A percentile compares a stretch with the other conserved stretches of the same genome.
phyloP scores from a whole-genome alignment of 2,113 vertebrate species.

The Dinomys branickii region DNA sequence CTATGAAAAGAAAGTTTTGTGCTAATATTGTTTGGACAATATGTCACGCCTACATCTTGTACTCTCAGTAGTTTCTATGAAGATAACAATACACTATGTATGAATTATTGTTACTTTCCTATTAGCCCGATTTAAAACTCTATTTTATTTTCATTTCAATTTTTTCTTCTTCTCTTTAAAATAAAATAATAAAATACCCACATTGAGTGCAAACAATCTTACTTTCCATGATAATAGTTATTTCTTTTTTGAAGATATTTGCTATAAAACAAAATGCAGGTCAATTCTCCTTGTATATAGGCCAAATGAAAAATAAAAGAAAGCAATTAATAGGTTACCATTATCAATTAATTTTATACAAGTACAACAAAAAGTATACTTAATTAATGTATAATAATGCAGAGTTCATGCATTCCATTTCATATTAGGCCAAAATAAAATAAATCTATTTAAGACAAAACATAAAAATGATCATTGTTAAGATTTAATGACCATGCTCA shows the following conservation, averaged over 20 bases:
- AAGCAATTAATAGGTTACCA: background rate
- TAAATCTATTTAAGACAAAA: background rate
- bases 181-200: background rate
- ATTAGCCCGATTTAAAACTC: background rate
- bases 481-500: background rate
- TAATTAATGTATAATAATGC: background rate
- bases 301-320: background rate
- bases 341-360: background rate
- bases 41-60: background rate
- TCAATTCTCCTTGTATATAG: background rate
- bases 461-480: background rate
- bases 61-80: background rate
- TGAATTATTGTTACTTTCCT: background rate
- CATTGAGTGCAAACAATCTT: background rate
- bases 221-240: background rate
- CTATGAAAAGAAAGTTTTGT: background rate
- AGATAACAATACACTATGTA: background rate
- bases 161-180: background rate
- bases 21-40: background rate
- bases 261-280: background rate
- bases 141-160: background rate
- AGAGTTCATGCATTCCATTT: background rate
- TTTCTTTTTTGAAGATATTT: background rate
- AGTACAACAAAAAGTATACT: background rate
- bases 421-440: conserved; percentile 12